Conservation (phyloP, 2,797 vertebrate genomes). For the Cuniculus paca region DNA sequence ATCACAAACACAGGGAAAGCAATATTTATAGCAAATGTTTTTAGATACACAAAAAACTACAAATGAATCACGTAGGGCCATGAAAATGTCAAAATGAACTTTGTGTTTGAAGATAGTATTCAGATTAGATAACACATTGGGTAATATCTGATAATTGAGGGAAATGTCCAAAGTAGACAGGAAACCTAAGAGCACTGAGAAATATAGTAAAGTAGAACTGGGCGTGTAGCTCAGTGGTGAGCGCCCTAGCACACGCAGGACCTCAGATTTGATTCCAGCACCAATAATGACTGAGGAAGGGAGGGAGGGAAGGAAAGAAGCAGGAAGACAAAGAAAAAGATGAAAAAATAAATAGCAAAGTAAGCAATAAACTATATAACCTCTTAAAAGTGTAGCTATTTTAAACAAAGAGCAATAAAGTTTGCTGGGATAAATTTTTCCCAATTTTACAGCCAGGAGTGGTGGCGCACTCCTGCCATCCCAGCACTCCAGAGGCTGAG, state of each 20-base stretch:
- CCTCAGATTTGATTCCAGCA: not conserved
- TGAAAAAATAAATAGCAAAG: not conserved
- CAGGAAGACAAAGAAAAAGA: not conserved
- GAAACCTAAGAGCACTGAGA: not conserved
- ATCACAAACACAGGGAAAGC: not conserved
- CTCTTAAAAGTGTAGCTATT: not conserved
- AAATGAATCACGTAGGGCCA: not conserved
- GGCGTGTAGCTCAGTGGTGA: not conserved
- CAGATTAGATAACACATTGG: slow-evolving; percentile 7
- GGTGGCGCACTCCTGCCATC: too few species aligned
- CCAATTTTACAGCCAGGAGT: too few species aligned
- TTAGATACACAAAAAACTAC: not conserved
- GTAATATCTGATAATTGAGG: not conserved
- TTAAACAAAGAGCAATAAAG: not conserved
- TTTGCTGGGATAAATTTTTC: not conserved
- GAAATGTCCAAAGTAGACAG: not conserved
- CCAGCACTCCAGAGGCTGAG: too few species aligned
- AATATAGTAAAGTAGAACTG: not conserved
- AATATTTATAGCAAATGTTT: not conserved
- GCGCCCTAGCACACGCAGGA: not conserved
- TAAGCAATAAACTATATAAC: not conserved
- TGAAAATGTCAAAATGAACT: not conserved
- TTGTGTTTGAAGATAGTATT: slow-evolving; percentile 27
- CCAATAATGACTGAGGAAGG: not conserved
- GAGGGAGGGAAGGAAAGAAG: not conserved